A percentile compares a stretch with the other conserved stretches of the same genome.
Conservation (phyloP, 92 coral and sea anemone species). For the Actinostola sp. region DNA sequence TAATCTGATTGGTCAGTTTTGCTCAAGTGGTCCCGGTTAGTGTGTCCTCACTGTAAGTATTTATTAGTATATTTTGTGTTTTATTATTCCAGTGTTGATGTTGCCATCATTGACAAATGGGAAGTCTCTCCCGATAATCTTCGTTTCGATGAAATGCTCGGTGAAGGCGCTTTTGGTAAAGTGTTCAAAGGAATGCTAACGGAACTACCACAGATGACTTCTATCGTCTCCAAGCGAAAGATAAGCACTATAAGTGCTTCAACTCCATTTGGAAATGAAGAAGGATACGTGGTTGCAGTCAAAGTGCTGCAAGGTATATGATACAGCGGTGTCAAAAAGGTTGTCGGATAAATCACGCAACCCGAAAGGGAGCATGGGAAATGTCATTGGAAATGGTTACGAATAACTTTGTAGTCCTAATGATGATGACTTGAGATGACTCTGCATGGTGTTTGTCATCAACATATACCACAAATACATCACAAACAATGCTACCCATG, state of each 20-base stretch:
- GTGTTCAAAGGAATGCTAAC: constrained; percentile 64
- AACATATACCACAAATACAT: too few relatives aligned
- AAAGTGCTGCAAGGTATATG: constrained; percentile 75
- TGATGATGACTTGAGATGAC: too few relatives aligned
- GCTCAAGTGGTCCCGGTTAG: too few relatives aligned
- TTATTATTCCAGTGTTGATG: neutral
- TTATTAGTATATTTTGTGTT: neutral
- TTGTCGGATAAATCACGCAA: too few relatives aligned
- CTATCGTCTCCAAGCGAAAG: constrained; percentile 21
- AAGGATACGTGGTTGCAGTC: constrained; percentile 49
- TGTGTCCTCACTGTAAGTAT: neutral
- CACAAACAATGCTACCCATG: too few relatives aligned
- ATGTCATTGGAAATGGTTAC: too few relatives aligned
- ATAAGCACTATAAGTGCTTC: constrained; percentile 16
- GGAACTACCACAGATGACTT: constrained; percentile 29
- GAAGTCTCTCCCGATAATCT: constrained; percentile 59
- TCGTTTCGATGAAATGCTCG: constrained; percentile 59
- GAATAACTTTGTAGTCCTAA: too few relatives aligned
- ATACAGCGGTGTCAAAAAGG: too few relatives aligned
- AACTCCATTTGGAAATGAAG: constrained; percentile 9
- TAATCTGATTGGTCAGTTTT: too few relatives aligned
- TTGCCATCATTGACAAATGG: constrained; percentile 70
- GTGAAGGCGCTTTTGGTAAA: constrained; percentile 91
- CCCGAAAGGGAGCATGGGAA: too few relatives aligned
- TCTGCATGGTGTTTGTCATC: too few relatives aligned